Evolutionary conservation across 2,113 vertebrate genomes (phyloP).

Genomic region (Cichladusa arquata): DNA sequence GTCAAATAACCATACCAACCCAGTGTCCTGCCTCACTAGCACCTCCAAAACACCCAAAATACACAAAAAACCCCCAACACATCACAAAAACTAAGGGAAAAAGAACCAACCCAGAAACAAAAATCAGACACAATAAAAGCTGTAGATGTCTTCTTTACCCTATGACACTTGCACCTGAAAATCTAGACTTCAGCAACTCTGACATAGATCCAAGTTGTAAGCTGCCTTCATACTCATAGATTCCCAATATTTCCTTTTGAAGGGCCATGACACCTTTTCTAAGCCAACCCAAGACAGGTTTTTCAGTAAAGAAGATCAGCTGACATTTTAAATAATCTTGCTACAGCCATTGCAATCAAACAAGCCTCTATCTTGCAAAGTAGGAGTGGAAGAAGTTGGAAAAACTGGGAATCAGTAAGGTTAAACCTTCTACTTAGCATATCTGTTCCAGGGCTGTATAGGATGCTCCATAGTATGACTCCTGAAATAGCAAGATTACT

Average conservation of each 20-base stretch:
- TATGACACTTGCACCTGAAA: background rate
- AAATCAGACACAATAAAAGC: background rate
- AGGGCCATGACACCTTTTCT: background rate
- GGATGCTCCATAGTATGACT: background rate
- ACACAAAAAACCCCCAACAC: background rate
- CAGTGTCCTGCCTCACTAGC: fast-evolving
- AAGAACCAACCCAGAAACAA: background rate
- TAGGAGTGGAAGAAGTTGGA: background rate
- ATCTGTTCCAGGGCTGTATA: background rate
- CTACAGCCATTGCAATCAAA: background rate
- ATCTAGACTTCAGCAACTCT: background rate
- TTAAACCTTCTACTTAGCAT: background rate
- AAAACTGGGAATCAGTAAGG: background rate
- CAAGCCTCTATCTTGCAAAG: background rate
- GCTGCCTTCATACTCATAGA: background rate
- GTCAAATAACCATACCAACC: background rate
- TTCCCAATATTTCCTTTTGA: background rate
- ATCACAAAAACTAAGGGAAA: background rate
- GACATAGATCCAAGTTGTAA: background rate
- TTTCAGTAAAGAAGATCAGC: background rate
- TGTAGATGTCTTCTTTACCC: background rate
- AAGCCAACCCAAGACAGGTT: background rate
- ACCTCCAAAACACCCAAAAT: fast-evolving
- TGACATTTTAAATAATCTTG: background rate
- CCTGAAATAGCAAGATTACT: background rate